A percentile compares a stretch with the other conserved stretches of the same genome.
These are phyloP conservation scores for Eulacestoma nigropectus DNA, from an alignment of 2,113 vertebrate species.

Conservation along the genomic window DNA sequence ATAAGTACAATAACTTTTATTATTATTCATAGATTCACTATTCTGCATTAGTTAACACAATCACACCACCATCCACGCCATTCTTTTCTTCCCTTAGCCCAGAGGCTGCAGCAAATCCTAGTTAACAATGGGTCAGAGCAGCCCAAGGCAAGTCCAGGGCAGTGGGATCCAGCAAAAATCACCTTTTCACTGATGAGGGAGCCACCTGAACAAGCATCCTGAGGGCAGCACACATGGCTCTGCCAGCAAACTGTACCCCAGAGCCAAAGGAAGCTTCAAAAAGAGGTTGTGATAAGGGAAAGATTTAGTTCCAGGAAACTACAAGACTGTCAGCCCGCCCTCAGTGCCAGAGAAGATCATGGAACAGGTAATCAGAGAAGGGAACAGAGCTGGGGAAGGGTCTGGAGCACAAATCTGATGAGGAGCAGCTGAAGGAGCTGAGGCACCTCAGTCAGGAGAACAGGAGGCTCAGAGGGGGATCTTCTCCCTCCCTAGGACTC, in stretches of 20 bases:
- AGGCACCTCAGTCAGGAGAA: not conserved
- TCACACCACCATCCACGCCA: not conserved
- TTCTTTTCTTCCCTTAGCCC: not conserved
- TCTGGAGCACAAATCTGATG: not conserved
- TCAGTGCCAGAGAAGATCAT: not conserved
- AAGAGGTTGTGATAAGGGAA: not conserved
- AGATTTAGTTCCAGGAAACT: not conserved
- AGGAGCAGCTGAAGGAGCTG: not conserved
- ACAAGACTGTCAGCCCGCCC: not conserved
- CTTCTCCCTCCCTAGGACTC: not conserved
- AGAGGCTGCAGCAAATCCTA: not conserved
- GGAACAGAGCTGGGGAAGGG: not conserved
- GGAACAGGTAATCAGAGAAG: not conserved
- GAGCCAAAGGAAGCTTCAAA: not conserved
- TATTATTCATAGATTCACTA: not conserved
- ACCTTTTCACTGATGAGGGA: not conserved
- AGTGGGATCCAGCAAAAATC: not conserved
- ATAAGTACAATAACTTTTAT: not conserved
- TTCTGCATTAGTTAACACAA: not conserved
- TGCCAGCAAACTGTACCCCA: not conserved
- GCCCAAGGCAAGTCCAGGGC: fast-evolving
- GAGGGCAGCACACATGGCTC: not conserved
- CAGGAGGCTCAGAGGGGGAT: not conserved
- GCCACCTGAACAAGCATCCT: not conserved
- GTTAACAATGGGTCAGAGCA: fast-evolving